Conservation (phyloP, 2,797 vertebrate species). For the Sitta carolinensis region DNA sequence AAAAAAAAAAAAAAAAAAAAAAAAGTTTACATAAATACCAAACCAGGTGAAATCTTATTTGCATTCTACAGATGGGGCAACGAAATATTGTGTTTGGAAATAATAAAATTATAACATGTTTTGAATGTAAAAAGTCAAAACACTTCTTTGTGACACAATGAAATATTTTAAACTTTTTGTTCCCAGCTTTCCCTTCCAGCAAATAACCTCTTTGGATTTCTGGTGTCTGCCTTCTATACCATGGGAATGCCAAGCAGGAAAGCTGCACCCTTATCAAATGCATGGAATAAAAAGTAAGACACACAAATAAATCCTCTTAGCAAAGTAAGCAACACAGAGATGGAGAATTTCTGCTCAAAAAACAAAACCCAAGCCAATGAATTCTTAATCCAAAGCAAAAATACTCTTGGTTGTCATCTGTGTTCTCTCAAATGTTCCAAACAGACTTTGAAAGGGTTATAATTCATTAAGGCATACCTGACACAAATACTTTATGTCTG, state of each 20-base stretch:
- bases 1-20: neutral
- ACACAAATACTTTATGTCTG: neutral
- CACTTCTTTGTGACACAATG: neutral
- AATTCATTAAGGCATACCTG: neutral
- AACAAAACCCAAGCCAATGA: neutral
- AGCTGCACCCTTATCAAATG: neutral
- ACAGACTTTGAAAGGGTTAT: neutral
- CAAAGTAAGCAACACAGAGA: neutral
- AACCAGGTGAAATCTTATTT: neutral
- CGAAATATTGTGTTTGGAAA: neutral
- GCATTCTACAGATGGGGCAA: neutral
- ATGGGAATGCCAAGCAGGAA: neutral
- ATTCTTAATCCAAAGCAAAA: constrained; percentile 2
- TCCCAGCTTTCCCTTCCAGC: neutral
- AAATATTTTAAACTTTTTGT: neutral
- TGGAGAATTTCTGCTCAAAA: neutral
- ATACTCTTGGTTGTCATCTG: neutral
- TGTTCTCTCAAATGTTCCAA: neutral
- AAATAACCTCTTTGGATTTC: neutral
- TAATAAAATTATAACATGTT: neutral
- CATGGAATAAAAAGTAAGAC: neutral
- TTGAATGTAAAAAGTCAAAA: neutral
- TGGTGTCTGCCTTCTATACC: neutral
- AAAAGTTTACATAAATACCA: neutral
- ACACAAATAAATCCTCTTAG: neutral